Evolutionary conservation across 2,888 invertebrate species (phyloP), one percentile per base, ranked within the genome.

Genomic region (Cephus rjabovi): DNA sequence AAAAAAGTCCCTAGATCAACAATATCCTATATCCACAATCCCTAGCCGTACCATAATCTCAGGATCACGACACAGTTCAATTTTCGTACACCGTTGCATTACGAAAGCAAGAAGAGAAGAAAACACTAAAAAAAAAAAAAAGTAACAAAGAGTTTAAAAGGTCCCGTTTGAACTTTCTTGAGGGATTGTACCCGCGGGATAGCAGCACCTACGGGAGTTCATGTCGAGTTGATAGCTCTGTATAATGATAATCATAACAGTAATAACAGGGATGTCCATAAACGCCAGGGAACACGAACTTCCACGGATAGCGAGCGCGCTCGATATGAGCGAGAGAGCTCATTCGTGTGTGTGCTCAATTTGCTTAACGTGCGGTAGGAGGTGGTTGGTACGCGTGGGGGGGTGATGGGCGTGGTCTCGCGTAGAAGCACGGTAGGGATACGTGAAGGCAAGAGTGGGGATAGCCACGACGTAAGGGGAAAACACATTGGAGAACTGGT

Each of bases 161-260:
- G 40, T 56, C 23, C 23, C 23, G 40, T 23, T 56, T 23, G 23
- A 71, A 71, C 34, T 71, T 71, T 71, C 71, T 31, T 31, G n/a
- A 71, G 71, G 34, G 71, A 34, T 30, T 71, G 71, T 71, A 71
- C 71, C 30, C 4, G 71, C 71, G 31, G 71, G 31, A 71, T 71
- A 71, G 71, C 71, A 34, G 71, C 71, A 71, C 71, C 71, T 71
- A 71, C 71, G 71, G 15, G 71, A 71, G 71, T 71, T 71, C 71
- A 34, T 71, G 71, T 33, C 31, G 71, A 71, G 71, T 71, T 71
- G 71, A 71, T 71, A 71, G 71, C 71, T 71, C 71, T 31, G 71
- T 71, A 71, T 71, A 30, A 71, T 71, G 71, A 34, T 33, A 71
- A 71, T 71, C 71, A 34, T 71, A 71, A 71, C 31, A 34, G 71